These are phyloP conservation scores for Tipula confusa DNA, from an alignment of 2,888 invertebrate genomes.

Conservation along the genomic window DNA sequence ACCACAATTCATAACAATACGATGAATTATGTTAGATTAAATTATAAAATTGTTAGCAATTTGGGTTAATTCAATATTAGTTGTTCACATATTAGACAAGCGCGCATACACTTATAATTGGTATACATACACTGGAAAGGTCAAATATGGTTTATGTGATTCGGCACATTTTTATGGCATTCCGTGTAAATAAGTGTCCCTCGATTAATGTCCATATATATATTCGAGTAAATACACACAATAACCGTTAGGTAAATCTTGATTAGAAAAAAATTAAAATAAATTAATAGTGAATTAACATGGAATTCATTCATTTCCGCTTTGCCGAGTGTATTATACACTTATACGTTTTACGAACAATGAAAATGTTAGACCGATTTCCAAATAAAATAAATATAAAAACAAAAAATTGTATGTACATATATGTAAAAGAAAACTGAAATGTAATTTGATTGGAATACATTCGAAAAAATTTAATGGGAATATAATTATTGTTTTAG, in stretches of 20 bases:
- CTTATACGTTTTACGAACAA: neutral
- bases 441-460: slow-evolving; percentile 20
- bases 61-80: neutral
- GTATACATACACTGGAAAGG: neutral
- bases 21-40: neutral
- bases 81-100: neutral
- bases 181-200: neutral
- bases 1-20: neutral
- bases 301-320: neutral
- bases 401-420: too few species aligned
- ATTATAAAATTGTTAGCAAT: neutral
- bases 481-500: slow-evolving; percentile 16
- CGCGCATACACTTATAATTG: neutral
- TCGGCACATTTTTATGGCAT: neutral
- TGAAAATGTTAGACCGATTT: slow-evolving; percentile 4
- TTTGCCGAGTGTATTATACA: neutral
- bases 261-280: neutral
- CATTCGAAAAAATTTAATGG: neutral
- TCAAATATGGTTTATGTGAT: neutral
- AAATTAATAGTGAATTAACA: slow-evolving; percentile 3
- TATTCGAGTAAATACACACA: neutral
- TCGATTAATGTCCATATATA: neutral
- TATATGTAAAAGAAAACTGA: slow-evolving; percentile 20
- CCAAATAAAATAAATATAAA: neutral
- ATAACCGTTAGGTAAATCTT: neutral